A percentile compares a stretch with the other conserved stretches of the same genome.
Evolutionary conservation across 2,797 vertebrate genomes (phyloP).

Genomic region (Paguma larvata): DNA sequence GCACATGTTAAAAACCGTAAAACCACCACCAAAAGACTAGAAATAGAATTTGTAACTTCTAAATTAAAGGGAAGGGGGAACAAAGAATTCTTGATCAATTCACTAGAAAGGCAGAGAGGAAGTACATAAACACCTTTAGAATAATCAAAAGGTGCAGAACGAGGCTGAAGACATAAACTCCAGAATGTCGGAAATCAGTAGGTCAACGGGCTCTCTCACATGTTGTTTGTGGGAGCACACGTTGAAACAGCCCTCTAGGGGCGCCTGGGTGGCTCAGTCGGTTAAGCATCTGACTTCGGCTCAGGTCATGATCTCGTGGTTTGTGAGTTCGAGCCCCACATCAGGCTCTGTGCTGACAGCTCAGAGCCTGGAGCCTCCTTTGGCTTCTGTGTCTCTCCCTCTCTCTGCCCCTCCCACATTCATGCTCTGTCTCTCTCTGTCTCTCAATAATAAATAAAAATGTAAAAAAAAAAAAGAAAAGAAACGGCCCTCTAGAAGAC

Average conservation of each 20-base stretch:
- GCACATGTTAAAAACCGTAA: not conserved
- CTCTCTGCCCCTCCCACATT: too few species aligned
- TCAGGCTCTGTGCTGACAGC: too few species aligned
- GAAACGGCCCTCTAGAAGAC: not conserved
- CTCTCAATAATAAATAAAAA: too few species aligned
- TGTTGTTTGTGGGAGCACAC: not conserved
- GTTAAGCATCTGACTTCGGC: too few species aligned
- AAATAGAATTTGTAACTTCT: constrained; percentile 34
- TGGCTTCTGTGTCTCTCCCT: too few species aligned
- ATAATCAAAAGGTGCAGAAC: not conserved
- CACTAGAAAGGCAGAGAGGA: constrained; percentile 29
- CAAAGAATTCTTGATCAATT: not conserved
- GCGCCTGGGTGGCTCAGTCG: too few species aligned
- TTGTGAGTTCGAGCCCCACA: too few species aligned
- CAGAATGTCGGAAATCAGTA: not conserved
- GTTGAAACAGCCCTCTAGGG: not conserved
- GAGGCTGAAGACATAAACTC: not conserved
- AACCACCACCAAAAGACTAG: not conserved
- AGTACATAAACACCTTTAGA: constrained; percentile 5
- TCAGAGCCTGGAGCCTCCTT: too few species aligned
- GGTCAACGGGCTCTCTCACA: not conserved
- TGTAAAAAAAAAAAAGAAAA: too few species aligned
- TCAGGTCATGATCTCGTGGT: too few species aligned
- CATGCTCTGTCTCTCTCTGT: too few species aligned
- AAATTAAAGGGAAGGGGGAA: not conserved